Conservation (phyloP, 2,888 invertebrate species). For the Abrostola triplasia region DNA sequence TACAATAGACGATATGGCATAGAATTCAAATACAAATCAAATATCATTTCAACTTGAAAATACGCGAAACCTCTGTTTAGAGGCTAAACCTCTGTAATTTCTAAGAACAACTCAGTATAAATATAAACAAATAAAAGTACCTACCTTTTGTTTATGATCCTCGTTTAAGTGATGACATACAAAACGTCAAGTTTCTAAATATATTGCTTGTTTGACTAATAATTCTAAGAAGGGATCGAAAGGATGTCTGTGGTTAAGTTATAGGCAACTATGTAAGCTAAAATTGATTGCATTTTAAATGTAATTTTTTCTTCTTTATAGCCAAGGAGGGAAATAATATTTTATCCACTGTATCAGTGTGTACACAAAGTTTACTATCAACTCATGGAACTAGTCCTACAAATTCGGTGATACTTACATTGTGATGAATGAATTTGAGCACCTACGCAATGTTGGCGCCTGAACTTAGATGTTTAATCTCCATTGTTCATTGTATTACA, state of each 20-base stretch:
- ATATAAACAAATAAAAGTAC: conserved; percentile 22
- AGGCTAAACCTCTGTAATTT: conserved; percentile 13
- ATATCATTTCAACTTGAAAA: too few species aligned
- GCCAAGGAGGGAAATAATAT: conserved; percentile 40
- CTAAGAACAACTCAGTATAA: conserved; percentile 32
- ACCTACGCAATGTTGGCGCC: conserved; percentile 47
- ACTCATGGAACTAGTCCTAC: conserved; percentile 19
- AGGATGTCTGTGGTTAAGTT: conserved; percentile 19
- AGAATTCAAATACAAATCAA: too few species aligned
- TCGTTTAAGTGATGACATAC: conserved; percentile 61
- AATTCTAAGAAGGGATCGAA: conserved; percentile 54
- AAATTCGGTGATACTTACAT: conserved; percentile 28
- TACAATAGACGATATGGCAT: too few species aligned
- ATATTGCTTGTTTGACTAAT: conserved; percentile 42
- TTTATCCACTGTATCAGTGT: conserved; percentile 51
- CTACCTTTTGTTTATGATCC: conserved; percentile 31
- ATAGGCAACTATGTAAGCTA: conserved; percentile 18
- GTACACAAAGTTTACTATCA: neutral
- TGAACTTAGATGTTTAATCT: conserved; percentile 51
- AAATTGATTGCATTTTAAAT: conserved; percentile 19
- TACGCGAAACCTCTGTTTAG: neutral
- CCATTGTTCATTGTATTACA: conserved; percentile 57
- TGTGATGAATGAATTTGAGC: conserved; percentile 54
- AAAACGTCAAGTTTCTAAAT: conserved; percentile 59
- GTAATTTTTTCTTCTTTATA: too few species aligned